Evolutionary conservation across 2,797 vertebrate species (phyloP).

Genomic region (Lithobates pipiens): DNA sequence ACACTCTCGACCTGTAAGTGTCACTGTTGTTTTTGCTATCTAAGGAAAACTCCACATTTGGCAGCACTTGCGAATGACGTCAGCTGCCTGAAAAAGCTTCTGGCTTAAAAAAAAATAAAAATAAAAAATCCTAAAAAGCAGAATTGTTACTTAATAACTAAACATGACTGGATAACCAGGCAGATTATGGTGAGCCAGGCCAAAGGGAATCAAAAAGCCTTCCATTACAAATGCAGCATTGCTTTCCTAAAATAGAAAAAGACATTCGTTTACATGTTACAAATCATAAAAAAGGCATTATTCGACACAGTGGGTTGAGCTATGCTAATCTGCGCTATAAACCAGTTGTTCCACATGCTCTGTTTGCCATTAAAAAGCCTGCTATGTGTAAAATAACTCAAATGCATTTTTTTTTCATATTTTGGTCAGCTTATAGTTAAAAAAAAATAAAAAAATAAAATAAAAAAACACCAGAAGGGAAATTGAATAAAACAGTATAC

Average conservation of each 20-base stretch:
- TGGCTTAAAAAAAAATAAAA: neutral
- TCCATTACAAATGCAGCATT: neutral
- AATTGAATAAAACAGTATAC: no score
- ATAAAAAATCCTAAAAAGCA: conserved; percentile 39
- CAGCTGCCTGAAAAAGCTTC: neutral
- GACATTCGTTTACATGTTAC: no score
- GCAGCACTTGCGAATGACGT: neutral
- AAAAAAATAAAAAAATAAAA: no score
- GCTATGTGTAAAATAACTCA: no score
- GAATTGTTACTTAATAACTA: neutral
- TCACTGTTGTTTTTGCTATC: conserved; percentile 27
- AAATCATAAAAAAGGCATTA: no score
- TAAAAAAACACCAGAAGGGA: no score
- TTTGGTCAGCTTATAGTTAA: no score
- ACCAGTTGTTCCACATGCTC: no score
- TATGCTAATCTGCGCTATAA: neutral
- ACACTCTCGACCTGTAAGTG: conserved; percentile 3
- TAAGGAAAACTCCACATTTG: neutral
- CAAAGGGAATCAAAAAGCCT: neutral
- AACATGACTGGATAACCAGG: neutral
- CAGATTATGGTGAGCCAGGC: neutral
- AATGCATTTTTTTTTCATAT: no score
- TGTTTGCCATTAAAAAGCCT: no score
- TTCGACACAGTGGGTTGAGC: neutral
- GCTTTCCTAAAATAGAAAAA: no score